Conservation (phyloP, 1,140 invertebrate species). For the Drosophila pandora region DNA sequence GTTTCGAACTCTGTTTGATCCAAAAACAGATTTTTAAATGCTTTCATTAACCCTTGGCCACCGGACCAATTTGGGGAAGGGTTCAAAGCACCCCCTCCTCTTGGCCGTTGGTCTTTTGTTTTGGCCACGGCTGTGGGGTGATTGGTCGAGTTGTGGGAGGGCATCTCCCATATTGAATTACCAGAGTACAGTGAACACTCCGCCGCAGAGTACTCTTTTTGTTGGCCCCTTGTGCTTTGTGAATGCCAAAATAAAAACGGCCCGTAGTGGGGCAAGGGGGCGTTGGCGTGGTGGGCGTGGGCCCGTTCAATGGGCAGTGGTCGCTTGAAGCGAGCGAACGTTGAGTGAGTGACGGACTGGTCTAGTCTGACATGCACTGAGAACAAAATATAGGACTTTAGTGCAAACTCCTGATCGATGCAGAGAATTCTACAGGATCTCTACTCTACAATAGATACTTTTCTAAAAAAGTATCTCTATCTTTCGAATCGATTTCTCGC, state of each 20-base stretch:
- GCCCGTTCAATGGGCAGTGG: slow-evolving; percentile 50
- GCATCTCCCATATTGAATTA: slow-evolving; percentile 46
- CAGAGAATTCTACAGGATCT: too few species aligned
- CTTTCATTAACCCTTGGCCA: slow-evolving; percentile 36
- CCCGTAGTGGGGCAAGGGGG: slow-evolving; percentile 2
- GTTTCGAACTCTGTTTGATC: slow-evolving; percentile 26
- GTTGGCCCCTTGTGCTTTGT: slow-evolving; percentile 67
- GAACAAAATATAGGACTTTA: not conserved
- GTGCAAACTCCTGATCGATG: too few species aligned
- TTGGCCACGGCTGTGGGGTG: slow-evolving; percentile 21
- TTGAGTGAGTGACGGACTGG: slow-evolving; percentile 57
- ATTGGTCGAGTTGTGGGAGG: not conserved
- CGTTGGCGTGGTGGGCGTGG: slow-evolving; percentile 39
- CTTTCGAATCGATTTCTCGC: not conserved
- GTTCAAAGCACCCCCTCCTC: slow-evolving; percentile 14
- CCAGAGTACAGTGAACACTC: slow-evolving; percentile 48
- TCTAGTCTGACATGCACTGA: slow-evolving; percentile 24
- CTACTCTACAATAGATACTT: too few species aligned
- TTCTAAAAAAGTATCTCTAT: too few species aligned
- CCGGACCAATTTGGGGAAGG: slow-evolving; percentile 9
- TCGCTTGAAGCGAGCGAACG: slow-evolving; percentile 32
- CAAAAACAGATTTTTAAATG: slow-evolving; percentile 45
- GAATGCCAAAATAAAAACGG: slow-evolving; percentile 69
- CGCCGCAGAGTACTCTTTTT: slow-evolving; percentile 47
- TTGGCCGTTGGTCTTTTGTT: slow-evolving; percentile 47